These are phyloP conservation scores for Acomys russatus DNA, from an alignment of 2,797 vertebrate genomes.

Conservation along the genomic window DNA sequence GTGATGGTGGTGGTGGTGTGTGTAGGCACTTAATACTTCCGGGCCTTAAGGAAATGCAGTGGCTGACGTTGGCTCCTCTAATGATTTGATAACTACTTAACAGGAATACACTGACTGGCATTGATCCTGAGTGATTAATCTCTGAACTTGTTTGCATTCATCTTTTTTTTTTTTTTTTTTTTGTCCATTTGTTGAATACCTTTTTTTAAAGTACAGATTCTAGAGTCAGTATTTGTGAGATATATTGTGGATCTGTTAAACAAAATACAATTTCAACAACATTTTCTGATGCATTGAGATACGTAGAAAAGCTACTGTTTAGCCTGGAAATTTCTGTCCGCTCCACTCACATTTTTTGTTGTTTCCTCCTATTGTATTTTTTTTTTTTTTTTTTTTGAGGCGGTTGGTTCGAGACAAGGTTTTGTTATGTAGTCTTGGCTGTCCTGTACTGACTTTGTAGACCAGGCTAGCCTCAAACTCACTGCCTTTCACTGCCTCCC, in stretches of 20 bases:
- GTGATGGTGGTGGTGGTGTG: background rate
- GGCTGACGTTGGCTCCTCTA: background rate
- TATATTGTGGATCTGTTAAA: background rate
- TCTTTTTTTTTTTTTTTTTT: too few species aligned
- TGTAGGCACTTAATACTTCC: background rate
- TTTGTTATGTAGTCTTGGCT: too few species aligned
- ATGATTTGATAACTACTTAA: background rate
- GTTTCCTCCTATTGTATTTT: too few species aligned
- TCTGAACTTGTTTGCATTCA: background rate
- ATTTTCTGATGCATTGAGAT: background rate
- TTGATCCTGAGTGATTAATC: background rate
- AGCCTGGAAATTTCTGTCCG: rapidly evolving
- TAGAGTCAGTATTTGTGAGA: conserved; percentile 4
- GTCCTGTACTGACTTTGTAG: too few species aligned
- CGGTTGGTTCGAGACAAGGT: too few species aligned
- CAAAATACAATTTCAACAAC: background rate
- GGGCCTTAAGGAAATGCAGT: conserved; percentile 1
- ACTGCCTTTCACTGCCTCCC: too few species aligned
- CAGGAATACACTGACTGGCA: background rate
- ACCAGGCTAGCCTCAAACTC: too few species aligned
- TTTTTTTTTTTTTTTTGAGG: too few species aligned
- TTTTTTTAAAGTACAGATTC: background rate
- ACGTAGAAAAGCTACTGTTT: background rate
- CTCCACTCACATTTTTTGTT: rapidly evolving
- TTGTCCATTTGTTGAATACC: background rate